Evolutionary conservation across 2,113 vertebrate species (phyloP), one percentile per base, ranked within the genome.

Genomic region (Hippolais icterina): DNA sequence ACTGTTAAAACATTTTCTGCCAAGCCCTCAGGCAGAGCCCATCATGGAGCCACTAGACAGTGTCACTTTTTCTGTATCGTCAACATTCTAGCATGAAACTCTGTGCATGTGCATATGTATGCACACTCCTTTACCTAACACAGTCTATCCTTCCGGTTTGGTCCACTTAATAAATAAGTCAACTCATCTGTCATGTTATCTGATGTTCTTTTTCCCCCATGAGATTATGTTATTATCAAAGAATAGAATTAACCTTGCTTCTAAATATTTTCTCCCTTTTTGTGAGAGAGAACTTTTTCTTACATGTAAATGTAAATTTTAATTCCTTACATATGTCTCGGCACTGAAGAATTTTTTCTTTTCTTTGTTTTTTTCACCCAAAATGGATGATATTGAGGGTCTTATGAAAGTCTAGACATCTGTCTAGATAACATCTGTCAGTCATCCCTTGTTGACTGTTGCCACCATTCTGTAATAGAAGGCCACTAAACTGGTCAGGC

Each of bases 41-140:
- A 8, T 9, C n/a, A 27, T 1, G 5, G 14, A 44, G 25, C 1
- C 1, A 28, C 31, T 25, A 31, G 16, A 35, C 6, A 29, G 1
- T 5, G 12, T 20, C 3, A 2, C 12, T 68, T 77, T 46, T 77
- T 56, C 35, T 63, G 24, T 15, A 57, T 41, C 20, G 14, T 87
- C 24, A 35, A 33, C 23, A 54, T 46, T 35, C 64, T 61, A 42
- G 13, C 31, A 31, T 12, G 13, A 49, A n/a, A 87, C 42, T 17
- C 29, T 3, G 3, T 47, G 12, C 15, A 37, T 1, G 10, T 16
- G 12, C 1, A 11, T 1, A 2, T 17, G 6, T 18, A 5, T 23
- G 22, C 9, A 21, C 9, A 86, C 10, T 29, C 7, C 28, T 66
- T 61, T 35, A 64, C 18, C 24, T 72, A 28, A 83, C 25, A 63